Evolutionary conservation across 2,797 vertebrate species (phyloP).

Genomic region (Acridotheres tristis): DNA sequence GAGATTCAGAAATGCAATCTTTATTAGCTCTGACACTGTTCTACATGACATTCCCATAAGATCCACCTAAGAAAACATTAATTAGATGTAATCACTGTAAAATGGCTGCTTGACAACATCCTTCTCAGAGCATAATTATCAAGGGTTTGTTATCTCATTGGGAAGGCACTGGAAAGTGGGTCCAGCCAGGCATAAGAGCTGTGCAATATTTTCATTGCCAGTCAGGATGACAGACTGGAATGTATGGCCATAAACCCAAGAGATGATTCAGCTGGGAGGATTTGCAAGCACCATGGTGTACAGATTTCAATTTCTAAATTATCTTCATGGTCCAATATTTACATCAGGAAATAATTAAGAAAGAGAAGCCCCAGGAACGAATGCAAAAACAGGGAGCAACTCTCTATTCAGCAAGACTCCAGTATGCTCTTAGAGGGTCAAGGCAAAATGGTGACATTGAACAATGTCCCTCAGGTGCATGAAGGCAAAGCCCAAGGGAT

Average conservation of each 20-base stretch:
- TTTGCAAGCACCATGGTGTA: neutral
- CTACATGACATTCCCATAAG: neutral
- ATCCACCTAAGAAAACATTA: conserved; percentile 10
- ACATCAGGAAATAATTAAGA: neutral
- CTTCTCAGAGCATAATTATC: neutral
- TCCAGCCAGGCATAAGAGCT: neutral
- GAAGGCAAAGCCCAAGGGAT: neutral
- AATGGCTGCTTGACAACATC: conserved; percentile 11
- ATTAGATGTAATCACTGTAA: conserved; percentile 29
- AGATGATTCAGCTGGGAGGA: conserved; percentile 38
- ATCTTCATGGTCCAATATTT: neutral
- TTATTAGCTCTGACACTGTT: neutral
- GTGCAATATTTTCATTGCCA: conserved; percentile 29
- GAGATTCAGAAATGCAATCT: neutral
- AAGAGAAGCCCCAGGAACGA: neutral
- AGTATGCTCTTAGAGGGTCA: neutral
- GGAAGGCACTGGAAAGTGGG: neutral
- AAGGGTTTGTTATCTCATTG: neutral
- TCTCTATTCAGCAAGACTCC: neutral
- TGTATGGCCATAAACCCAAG: neutral
- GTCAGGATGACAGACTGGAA: conserved; percentile 35
- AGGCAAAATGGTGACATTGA: neutral
- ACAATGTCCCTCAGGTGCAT: neutral
- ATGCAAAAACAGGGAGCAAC: neutral
- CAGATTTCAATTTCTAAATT: neutral